These are phyloP conservation scores for Synergus laeviventris DNA, from an alignment of 2,888 invertebrate species.

Conservation along the genomic window DNA sequence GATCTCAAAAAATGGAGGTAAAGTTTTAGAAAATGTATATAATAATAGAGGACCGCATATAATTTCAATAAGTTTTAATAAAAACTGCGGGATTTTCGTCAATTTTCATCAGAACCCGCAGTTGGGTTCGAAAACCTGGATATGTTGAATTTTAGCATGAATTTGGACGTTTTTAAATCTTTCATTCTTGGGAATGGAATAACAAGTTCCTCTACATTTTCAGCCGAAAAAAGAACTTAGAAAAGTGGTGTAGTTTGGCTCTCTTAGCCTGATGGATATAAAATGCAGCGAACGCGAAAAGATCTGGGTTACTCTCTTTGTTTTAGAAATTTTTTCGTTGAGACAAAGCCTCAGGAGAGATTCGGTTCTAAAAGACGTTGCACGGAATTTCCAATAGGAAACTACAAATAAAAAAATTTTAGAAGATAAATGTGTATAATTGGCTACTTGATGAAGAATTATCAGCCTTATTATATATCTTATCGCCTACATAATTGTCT, in stretches of 20 bases:
- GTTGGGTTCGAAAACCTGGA: too few species aligned
- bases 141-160: too few species aligned
- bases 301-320: conserved; percentile 33
- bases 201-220: not conserved
- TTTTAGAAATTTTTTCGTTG: conserved; percentile 28
- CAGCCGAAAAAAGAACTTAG: not conserved
- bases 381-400: not conserved
- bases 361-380: not conserved
- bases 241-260: not conserved
- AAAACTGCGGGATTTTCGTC: not conserved
- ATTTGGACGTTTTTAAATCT: too few species aligned
- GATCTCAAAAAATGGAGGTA: too few species aligned
- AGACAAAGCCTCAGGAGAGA: not conserved
- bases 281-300: conserved; percentile 31
- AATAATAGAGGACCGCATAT: too few species aligned
- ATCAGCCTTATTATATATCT: not conserved
- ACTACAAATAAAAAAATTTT: not conserved
- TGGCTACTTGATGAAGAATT: not conserved
- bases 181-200: too few species aligned
- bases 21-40: too few species aligned
- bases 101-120: too few species aligned
- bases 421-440: not conserved
- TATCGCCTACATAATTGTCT: not conserved
- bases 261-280: conserved; percentile 6
- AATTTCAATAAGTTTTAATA: too few species aligned